Percentiles rank a stretch among this genome's conserved stretches.
These are phyloP conservation scores for Paraplagusia blochii DNA, from an alignment of 2,113 vertebrate species.

Conservation along the genomic window DNA sequence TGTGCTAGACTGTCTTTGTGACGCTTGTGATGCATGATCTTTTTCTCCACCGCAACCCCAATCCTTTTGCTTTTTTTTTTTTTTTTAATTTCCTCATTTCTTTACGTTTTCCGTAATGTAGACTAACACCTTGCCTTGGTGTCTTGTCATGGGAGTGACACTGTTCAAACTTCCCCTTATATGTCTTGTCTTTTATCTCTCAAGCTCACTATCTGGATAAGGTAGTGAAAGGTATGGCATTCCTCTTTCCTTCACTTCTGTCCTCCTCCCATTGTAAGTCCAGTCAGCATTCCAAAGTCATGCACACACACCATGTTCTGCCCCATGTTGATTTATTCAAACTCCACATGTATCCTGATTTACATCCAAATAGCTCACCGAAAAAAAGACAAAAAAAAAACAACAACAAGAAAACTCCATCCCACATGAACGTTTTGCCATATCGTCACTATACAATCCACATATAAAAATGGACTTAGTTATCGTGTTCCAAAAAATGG, in stretches of 20 bases:
- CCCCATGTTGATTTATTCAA: constrained; percentile 48
- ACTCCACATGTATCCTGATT: constrained; percentile 20
- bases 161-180: constrained; percentile 89
- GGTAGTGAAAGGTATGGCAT: constrained; percentile 99
- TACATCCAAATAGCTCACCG: constrained; percentile 34
- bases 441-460: constrained; percentile 28
- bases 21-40: constrained; percentile 65
- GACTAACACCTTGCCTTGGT: constrained; percentile 69
- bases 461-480: too few species aligned
- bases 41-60: constrained; percentile 45
- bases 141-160: constrained; percentile 74
- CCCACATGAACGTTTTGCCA: constrained; percentile 54
- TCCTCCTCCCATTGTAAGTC: constrained; percentile 51
- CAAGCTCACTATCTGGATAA: constrained; percentile 99
- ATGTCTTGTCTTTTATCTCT: constrained; percentile 99
- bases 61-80: constrained; percentile 22
- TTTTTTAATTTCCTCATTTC: constrained; percentile 14
- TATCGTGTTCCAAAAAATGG: too few species aligned
- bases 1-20: constrained; percentile 39
- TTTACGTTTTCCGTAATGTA: constrained; percentile 58
- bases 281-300: constrained; percentile 52
- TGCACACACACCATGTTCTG: constrained; percentile 44
- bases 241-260: constrained; percentile 81
- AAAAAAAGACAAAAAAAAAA: constrained; percentile 5
- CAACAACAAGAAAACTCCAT: constrained; percentile 18